Conservation (phyloP, 2,113 vertebrate genomes). For the Colinus virginianus region DNA sequence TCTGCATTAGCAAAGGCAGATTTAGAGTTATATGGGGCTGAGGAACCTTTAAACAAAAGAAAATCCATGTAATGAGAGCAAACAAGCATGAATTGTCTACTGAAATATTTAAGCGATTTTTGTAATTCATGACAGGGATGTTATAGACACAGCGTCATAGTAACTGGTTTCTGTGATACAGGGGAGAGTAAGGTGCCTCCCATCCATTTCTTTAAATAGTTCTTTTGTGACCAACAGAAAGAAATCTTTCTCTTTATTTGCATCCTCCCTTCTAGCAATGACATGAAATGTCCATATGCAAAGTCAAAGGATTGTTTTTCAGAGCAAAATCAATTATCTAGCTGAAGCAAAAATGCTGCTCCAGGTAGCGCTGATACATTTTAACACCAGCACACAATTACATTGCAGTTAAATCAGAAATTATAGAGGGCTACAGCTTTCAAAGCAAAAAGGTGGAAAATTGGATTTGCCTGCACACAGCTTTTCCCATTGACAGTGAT, state of each 20-base stretch:
- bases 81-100: background rate
- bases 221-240: background rate
- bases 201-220: background rate
- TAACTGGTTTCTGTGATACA: background rate
- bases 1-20: background rate
- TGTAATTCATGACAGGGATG: background rate
- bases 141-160: background rate
- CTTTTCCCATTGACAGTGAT: background rate
- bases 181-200: background rate
- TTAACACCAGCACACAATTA: background rate
- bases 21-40: background rate
- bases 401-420: background rate
- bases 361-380: background rate
- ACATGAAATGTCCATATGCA: background rate
- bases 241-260: background rate
- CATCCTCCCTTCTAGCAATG: background rate
- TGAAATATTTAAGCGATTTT: background rate
- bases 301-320: background rate
- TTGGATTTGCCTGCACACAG: background rate
- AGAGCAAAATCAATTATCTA: background rate
- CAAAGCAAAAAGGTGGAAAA: constrained; percentile 24
- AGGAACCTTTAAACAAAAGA: background rate
- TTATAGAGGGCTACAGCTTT: background rate
- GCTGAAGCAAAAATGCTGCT: background rate
- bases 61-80: background rate